Evolutionary conservation across 1,140 invertebrate genomes (phyloP).

Genomic region (Tigriopus japonicus): DNA sequence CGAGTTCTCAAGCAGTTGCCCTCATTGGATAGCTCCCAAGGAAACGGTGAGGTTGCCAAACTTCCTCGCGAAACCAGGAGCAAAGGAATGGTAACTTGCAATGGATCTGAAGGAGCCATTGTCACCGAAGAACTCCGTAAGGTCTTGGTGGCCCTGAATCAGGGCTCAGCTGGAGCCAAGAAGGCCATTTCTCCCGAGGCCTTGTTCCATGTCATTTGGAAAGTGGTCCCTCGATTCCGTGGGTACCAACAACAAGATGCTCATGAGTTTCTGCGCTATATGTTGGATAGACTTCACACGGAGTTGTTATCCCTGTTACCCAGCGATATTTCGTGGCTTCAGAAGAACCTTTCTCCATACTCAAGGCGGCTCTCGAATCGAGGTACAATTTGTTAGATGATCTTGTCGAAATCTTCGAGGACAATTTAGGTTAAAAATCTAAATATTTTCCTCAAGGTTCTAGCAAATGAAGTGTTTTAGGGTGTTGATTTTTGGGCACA

Average conservation of each 20-base stretch:
- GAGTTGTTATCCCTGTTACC: constrained; percentile 48
- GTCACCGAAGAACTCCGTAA: constrained; percentile 59
- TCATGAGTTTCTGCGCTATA: constrained; percentile 62
- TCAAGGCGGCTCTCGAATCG: not conserved
- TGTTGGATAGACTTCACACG: constrained; percentile 57
- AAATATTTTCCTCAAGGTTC: too few relatives aligned
- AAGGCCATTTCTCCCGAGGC: constrained; percentile 59
- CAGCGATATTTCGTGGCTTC: constrained; percentile 25
- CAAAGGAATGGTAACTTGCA: constrained; percentile 40
- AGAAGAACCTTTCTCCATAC: constrained; percentile 15
- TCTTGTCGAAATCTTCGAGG: too few relatives aligned
- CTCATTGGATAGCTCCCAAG: not conserved
- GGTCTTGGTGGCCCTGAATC: constrained; percentile 48
- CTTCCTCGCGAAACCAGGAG: constrained; percentile 22
- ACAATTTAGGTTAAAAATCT: too few relatives aligned
- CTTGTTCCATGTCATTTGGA: constrained; percentile 62
- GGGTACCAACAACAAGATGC: constrained; percentile 75
- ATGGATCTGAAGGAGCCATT: constrained; percentile 38
- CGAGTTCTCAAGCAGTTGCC: not conserved
- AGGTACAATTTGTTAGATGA: too few relatives aligned
- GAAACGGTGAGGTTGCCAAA: not conserved
- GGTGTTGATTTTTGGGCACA: too few relatives aligned
- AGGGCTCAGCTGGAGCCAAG: constrained; percentile 39
- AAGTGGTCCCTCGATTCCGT: constrained; percentile 58
- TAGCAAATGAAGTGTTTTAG: too few relatives aligned